These are phyloP conservation scores for Leucophenga montana DNA, from an alignment of 2,888 invertebrate genomes.

Conservation along the genomic window DNA sequence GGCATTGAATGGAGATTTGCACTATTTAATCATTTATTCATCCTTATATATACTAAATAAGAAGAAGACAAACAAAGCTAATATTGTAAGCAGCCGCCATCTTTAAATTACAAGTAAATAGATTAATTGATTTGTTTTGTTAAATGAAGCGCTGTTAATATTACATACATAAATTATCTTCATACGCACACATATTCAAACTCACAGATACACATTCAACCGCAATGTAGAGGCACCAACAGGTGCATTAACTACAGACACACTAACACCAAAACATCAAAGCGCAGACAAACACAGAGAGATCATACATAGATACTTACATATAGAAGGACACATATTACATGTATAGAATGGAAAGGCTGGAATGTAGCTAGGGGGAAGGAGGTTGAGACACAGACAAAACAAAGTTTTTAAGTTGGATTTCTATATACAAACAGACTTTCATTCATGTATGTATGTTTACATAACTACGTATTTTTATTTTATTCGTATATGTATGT, in stretches of 20 bases:
- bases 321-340: constrained; percentile 18
- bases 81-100: too few species aligned
- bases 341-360: constrained; percentile 20
- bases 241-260: constrained; percentile 37
- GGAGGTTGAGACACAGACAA: constrained; percentile 39
- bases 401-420: constrained; percentile 47
- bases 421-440: constrained; percentile 14
- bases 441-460: constrained; percentile 6
- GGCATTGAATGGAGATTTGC: too few species aligned
- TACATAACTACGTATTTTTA: background rate
- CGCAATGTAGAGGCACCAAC: constrained; percentile 33
- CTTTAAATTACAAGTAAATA: too few species aligned
- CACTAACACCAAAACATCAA: constrained; percentile 32
- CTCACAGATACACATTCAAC: background rate
- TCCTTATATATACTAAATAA: too few species aligned
- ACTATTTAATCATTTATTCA: too few species aligned
- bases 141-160: too few species aligned
- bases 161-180: background rate
- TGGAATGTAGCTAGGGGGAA: too few species aligned
- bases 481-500: constrained; percentile 4
- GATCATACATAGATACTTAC: background rate
- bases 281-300: constrained; percentile 31
- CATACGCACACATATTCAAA: background rate
- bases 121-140: too few species aligned
- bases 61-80: too few species aligned